These are phyloP conservation scores for Styela clava DNA, from an alignment of 23 tunicate genomes.

Conservation along the genomic window DNA sequence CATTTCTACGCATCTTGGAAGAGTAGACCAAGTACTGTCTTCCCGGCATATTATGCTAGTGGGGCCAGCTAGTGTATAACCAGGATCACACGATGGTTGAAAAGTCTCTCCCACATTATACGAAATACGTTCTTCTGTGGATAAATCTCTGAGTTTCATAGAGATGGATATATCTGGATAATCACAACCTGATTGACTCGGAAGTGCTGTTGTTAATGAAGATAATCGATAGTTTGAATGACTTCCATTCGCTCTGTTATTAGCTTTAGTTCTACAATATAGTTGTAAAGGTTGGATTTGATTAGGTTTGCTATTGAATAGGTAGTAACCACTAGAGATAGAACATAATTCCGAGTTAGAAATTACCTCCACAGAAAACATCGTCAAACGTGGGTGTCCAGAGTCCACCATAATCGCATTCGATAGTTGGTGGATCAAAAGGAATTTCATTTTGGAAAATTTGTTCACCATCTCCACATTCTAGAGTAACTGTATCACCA, in stretches of 20 bases:
- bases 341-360: too few species aligned
- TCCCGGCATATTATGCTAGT: background rate
- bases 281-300: too few species aligned
- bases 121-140: background rate
- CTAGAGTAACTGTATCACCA: background rate
- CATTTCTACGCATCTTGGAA: background rate
- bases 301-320: too few species aligned
- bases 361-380: background rate
- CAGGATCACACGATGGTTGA: background rate
- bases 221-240: too few species aligned
- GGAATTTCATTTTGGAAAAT: background rate
- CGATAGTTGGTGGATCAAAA: background rate
- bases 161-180: background rate
- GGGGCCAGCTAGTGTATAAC: background rate
- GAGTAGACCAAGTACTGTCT: background rate
- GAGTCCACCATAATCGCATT: background rate
- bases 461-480: background rate
- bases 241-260: too few species aligned
- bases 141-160: background rate
- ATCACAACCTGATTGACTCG: background rate
- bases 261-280: too few species aligned
- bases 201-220: background rate
- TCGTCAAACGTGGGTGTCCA: background rate
- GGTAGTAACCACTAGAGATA: too few species aligned
- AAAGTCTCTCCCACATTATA: background rate